Evolutionary conservation across 1,140 invertebrate genomes (phyloP).

Genomic region (Rhagoletis pomonella): DNA sequence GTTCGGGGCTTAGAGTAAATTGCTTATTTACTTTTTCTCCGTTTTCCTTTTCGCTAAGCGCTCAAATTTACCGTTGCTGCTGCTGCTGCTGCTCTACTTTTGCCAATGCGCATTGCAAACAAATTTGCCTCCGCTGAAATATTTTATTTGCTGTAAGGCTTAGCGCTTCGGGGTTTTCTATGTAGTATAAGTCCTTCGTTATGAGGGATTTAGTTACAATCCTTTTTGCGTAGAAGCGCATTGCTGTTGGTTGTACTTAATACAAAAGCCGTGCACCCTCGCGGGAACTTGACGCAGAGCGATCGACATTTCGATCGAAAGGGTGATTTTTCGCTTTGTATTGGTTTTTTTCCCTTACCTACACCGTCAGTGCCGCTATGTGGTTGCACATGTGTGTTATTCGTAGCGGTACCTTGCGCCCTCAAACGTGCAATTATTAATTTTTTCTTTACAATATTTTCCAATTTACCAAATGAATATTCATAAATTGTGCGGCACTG

Average conservation of each 20-base stretch:
- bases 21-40: background rate
- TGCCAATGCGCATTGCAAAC: background rate
- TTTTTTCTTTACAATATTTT: constrained; percentile 3
- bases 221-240: constrained; percentile 14
- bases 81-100: background rate
- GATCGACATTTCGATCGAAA: background rate
- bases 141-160: constrained; percentile 8
- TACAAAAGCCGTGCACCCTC: constrained; percentile 11
- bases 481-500: constrained; percentile 26
- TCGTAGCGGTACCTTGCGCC: background rate
- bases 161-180: background rate
- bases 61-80: constrained; percentile 52
- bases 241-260: background rate
- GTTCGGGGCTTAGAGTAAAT: constrained; percentile 24
- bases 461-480: background rate
- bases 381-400: background rate
- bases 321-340: background rate
- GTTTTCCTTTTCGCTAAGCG: constrained; percentile 2
- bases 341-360: background rate
- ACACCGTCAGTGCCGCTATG: background rate
- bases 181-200: background rate
- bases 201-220: constrained; percentile 55
- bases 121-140: background rate
- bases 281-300: background rate
- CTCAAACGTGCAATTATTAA: constrained; percentile 33